Evolutionary conservation across 2,888 invertebrate species (phyloP).

Genomic region (Melolontha melolontha): DNA sequence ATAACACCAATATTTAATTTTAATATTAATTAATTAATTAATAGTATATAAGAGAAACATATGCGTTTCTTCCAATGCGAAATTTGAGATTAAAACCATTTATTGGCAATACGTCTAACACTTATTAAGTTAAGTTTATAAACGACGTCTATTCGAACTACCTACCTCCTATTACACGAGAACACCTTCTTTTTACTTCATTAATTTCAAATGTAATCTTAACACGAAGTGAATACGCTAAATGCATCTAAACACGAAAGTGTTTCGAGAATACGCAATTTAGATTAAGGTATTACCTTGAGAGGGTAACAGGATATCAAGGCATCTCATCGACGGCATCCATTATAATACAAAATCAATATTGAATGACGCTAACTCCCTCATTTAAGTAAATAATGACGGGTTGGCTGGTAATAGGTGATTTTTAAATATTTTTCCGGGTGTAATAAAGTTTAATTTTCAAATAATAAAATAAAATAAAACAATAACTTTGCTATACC

Average conservation of each 20-base stretch:
- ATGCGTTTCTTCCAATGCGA: no score
- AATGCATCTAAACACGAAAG: background rate
- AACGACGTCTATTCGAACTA: no score
- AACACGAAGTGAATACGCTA: background rate
- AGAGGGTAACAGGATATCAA: slow-evolving; percentile 8
- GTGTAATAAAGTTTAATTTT: background rate
- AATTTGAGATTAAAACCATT: no score
- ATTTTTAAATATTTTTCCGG: background rate
- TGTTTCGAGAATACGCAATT: slow-evolving; percentile 17
- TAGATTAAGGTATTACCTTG: slow-evolving; percentile 28
- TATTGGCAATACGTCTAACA: no score
- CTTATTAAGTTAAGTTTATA: no score
- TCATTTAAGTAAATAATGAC: slow-evolving; percentile 11
- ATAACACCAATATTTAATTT: no score
- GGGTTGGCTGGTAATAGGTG: background rate
- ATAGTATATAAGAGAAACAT: no score
- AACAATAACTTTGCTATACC: no score
- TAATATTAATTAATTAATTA: no score
- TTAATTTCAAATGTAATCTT: background rate
- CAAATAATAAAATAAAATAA: no score
- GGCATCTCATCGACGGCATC: background rate
- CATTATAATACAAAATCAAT: slow-evolving; percentile 26
- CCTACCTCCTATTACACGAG: no score
- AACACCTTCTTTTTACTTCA: no score
- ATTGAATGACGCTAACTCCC: slow-evolving; percentile 11